A percentile compares a stretch with the other conserved stretches of the same genome.
These are phyloP conservation scores for Rhea pennata DNA, from an alignment of 2,113 vertebrate genomes.

Conservation along the genomic window DNA sequence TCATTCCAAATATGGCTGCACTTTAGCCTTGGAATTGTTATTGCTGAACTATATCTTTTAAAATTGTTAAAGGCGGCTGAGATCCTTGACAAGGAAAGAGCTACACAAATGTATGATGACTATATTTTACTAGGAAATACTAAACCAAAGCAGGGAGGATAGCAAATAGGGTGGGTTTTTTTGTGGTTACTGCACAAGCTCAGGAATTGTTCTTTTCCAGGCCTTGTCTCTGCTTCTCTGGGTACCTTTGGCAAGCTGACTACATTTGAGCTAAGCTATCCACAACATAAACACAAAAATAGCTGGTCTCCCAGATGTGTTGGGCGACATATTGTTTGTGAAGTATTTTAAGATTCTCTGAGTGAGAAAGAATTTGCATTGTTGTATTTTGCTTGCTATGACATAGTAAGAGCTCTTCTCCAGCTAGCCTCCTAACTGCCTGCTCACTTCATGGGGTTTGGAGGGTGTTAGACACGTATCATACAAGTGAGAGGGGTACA, in stretches of 20 bases:
- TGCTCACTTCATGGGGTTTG: not conserved
- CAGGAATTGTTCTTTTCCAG: not conserved
- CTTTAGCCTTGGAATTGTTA: not conserved
- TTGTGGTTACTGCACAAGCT: not conserved
- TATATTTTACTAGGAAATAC: not conserved
- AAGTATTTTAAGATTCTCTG: not conserved
- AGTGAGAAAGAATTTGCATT: not conserved
- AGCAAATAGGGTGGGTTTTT: not conserved
- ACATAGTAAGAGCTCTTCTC: not conserved
- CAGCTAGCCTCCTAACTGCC: not conserved
- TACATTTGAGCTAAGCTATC: not conserved
- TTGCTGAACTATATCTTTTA: not conserved
- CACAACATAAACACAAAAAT: not conserved
- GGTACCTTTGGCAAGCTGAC: not conserved
- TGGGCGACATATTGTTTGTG: not conserved
- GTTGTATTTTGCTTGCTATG: not conserved
- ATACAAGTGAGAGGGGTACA: not conserved
- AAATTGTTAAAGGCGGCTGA: not conserved
- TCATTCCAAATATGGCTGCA: slow-evolving; percentile 1
- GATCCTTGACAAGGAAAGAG: not conserved
- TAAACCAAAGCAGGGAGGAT: not conserved
- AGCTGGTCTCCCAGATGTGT: not conserved
- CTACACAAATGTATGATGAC: not conserved
- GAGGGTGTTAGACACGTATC: not conserved
- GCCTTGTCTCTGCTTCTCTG: not conserved